These are phyloP conservation scores for Takifugu flavidus DNA, from an alignment of 2,113 vertebrate genomes.

Conservation along the genomic window DNA sequence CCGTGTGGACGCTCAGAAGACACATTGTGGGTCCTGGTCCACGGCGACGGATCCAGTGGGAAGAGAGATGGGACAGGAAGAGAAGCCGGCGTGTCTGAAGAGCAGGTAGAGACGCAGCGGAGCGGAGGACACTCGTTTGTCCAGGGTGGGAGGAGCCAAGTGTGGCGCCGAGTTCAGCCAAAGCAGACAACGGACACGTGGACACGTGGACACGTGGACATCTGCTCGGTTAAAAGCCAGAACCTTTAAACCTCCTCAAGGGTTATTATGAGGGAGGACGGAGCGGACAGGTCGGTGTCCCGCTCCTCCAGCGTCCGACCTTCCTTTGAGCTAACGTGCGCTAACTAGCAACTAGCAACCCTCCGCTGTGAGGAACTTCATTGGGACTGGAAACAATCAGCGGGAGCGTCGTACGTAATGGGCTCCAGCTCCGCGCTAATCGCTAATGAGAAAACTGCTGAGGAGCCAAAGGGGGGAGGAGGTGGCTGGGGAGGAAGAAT, in stretches of 20 bases:
- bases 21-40: constrained; percentile 21
- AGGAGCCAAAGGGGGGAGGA: constrained; percentile 44
- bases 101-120: constrained; percentile 30
- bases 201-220: too few relatives aligned
- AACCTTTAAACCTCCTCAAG: too few relatives aligned
- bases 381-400: constrained; percentile 77
- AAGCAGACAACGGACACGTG: constrained; percentile 25
- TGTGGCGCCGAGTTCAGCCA: too few relatives aligned
- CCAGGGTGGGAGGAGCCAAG: constrained; percentile 50
- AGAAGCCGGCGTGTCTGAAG: constrained; percentile 35
- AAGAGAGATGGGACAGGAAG: constrained; percentile 37
- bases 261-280: constrained; percentile 34
- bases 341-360: constrained; percentile 67
- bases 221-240: too few relatives aligned
- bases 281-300: constrained; percentile 44
- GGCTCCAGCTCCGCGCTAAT: constrained; percentile 73
- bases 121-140: constrained; percentile 18
- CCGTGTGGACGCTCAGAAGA: constrained; percentile 32
- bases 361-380: constrained; percentile 70
- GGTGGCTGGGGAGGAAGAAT: constrained; percentile 48
- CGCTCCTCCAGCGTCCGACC: too few relatives aligned
- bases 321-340: constrained; percentile 54
- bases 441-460: constrained; percentile 74
- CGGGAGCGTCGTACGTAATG: constrained; percentile 66
- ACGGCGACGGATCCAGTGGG: constrained; percentile 9